Evolutionary conservation across 2,888 invertebrate species (phyloP).

Genomic region (Pseudoips prasinana): DNA sequence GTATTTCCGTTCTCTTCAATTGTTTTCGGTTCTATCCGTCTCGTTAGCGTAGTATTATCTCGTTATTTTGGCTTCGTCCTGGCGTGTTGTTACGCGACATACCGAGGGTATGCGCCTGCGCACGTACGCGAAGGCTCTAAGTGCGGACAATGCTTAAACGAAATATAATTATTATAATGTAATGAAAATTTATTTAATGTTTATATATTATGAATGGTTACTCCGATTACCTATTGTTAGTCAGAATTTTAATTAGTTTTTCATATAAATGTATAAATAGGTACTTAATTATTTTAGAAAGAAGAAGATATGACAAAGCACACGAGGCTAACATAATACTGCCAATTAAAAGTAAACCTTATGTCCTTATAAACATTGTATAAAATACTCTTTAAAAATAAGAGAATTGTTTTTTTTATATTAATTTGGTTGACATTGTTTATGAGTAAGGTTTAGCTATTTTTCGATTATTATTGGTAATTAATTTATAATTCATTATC

Average conservation of each 20-base stretch:
- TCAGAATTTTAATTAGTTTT: slow-evolving; percentile 62
- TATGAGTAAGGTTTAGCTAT: slow-evolving; percentile 22
- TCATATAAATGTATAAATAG: slow-evolving; percentile 51
- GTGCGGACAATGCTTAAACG: slow-evolving; percentile 30
- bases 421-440: slow-evolving; percentile 23
- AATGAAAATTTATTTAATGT: slow-evolving; percentile 32
- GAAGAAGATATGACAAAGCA: slow-evolving; percentile 66
- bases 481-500: not conserved
- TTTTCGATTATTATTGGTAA: slow-evolving; percentile 14
- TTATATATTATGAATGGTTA: slow-evolving; percentile 58
- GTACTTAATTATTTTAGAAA: slow-evolving; percentile 48
- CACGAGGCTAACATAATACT: slow-evolving; percentile 62
- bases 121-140: no score
- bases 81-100: slow-evolving; percentile 7
- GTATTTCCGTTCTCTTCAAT: slow-evolving; percentile 30
- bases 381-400: slow-evolving; percentile 34
- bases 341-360: slow-evolving; percentile 29
- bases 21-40: slow-evolving; percentile 28
- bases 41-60: slow-evolving; percentile 27
- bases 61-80: slow-evolving; percentile 36
- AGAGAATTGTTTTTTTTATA: slow-evolving; percentile 13
- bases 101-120: no score
- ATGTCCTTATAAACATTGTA: slow-evolving; percentile 30
- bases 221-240: slow-evolving; percentile 77
- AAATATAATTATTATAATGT: slow-evolving; percentile 29